Evolutionary conservation across 2,888 invertebrate species (phyloP), one percentile per base, ranked within the genome.

Genomic region (Coecobrya sp.): DNA sequence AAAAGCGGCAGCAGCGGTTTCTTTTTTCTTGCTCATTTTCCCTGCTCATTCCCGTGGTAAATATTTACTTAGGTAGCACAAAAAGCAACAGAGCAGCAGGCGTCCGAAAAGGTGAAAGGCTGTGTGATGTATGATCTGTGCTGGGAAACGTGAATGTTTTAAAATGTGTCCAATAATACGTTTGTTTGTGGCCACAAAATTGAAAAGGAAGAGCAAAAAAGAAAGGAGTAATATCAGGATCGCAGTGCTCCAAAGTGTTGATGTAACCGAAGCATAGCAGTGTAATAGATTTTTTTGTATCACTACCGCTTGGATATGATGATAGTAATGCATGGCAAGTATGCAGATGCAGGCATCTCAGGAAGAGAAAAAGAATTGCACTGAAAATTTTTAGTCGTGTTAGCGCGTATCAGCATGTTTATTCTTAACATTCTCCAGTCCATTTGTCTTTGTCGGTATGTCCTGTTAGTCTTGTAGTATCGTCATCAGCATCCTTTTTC

Each of bases 11-110:
- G 84, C 25, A 65, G 88, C 85, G 85, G 84, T 90, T 76, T 70
- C 89, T 70, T 65, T 79, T 88, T 49, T 70, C 27, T 79, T 70
- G 5, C 81, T 88, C 88, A 88, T 88, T 87, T 86, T 73, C 70
- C 73, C 73, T 70, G 84, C 70, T 65, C 79, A 82, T 82, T 85
- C 89, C 89, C 36, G 55, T 84, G 85, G 89, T 90, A 90, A 90
- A 90, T 90, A 90, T 90, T 90, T 90, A 90, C 89, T 90, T 90
- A 90, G 89, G 89, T 85, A 90, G 52, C 27, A 65, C 68, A 90
- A 73, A 90, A 90, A 90, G 85, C 84, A 62, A 73, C 25, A 45
- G 76, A 84, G 59, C 89, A 90, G 89, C 89, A 65, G 89, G 89
- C 85, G 89, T 90, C 76, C 89, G 62, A 45, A 89, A 89, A 90